Evolutionary conservation across 30 jellyfish, hydroid and myxozoan species (phyloP).

Genomic region (Hydractinia symbiolongicarpus): DNA sequence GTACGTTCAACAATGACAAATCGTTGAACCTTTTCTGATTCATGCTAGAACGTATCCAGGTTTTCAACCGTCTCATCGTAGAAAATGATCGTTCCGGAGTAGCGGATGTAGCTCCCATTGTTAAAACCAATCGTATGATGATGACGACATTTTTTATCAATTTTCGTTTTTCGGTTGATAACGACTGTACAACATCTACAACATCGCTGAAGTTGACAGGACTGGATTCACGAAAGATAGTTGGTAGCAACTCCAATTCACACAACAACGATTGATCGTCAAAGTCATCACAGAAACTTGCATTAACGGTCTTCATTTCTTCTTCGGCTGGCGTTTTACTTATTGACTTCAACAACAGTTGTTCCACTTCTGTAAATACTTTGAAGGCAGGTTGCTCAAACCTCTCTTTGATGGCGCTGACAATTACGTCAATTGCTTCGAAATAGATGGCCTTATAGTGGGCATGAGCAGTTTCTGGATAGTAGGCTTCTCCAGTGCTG

Average conservation of each 20-base stretch:
- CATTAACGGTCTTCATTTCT: conserved; percentile 14
- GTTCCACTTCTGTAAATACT: conserved; percentile 14
- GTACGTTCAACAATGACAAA: too few relatives aligned
- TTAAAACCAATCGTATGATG: too few relatives aligned
- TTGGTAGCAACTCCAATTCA: conserved; percentile 19
- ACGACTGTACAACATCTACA: conserved; percentile 2
- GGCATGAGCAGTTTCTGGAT: conserved; percentile 32
- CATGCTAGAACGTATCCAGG: too few relatives aligned
- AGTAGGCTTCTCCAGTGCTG: conserved; percentile 18
- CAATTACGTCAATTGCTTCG: conserved; percentile 3
- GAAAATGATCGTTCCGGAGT: too few relatives aligned
- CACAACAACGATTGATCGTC: conserved; percentile 1
- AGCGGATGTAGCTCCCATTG: too few relatives aligned
- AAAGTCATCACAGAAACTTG: conserved; percentile 7
- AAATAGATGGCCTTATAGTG: conserved; percentile 24
- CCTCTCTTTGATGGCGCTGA: conserved; percentile 23
- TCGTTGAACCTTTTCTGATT: too few relatives aligned
- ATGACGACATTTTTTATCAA: too few relatives aligned
- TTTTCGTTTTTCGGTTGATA: background rate
- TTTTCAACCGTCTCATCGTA: too few relatives aligned
- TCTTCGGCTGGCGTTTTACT: conserved; percentile 2
- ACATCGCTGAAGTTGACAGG: background rate
- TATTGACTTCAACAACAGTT: conserved; percentile 14
- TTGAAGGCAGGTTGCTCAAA: conserved; percentile 30
- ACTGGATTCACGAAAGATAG: background rate